Base-by-base conservation (phyloP, 2,888 invertebrate genomes). In the Gisinianus flammeolus region DNA sequence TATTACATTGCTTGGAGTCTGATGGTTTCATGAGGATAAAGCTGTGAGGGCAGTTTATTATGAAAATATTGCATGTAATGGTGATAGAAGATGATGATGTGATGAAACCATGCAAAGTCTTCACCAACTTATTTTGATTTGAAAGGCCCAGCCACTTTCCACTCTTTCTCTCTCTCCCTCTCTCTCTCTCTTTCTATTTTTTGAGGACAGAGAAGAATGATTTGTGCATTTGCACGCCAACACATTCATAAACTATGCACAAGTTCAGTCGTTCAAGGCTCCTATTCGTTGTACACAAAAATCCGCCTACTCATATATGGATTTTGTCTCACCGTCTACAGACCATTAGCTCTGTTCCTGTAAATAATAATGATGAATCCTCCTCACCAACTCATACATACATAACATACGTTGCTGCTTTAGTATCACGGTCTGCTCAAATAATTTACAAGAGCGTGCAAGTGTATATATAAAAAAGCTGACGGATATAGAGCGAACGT, bases 91-190 rank as follows among this genome's bases (percentile, higher is more conserved):
- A 72, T 77, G 72, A 71, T 72, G 72, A 33, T 58, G 72, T 58
- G 72, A 58, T 58, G 58, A 22, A 19, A 30, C n/a, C 58, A 58
- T 72, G 72, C 52, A 69, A 69, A 35, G 19, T 44, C 12, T 10
- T 58, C 54, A 73, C 71, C 77, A 78, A 78, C 66, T 78, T 73
- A 56, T 78, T 78, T 68, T 54, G 72, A 78, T 78, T 73, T 72
- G 44, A 35, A 58, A 72, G 35, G 58, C 52, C 66, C 26, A 52
- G n/a, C 28, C 67, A 44, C 62, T 44, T 28, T n/a, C 70, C 58
- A 19, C 67, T 26, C 62, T 44, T 28, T n/a, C 70, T 72, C 56
- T 72, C 31, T 31, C 10, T 54, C n/a, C 31, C 30, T 12, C 67
- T 67, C 67, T 10, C 30, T 67, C 10, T 67, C 30, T 52, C 64